Evolutionary conservation across 2,888 invertebrate genomes (phyloP).

Genomic region (Ctena decussata): DNA sequence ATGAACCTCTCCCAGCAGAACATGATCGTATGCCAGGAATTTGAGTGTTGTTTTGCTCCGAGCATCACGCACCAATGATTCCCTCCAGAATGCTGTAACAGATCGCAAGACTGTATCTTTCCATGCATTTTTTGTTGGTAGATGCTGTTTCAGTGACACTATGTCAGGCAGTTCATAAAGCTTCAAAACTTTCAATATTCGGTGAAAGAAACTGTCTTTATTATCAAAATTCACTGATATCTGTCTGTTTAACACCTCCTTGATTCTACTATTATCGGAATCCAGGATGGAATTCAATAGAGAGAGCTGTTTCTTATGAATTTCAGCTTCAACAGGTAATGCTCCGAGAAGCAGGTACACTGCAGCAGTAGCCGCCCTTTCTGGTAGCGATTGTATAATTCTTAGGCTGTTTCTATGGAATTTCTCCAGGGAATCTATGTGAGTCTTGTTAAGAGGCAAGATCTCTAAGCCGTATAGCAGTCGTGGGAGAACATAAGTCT

Average conservation of each 20-base stretch:
- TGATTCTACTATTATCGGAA: neutral
- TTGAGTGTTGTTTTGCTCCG: neutral
- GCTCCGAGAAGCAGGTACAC: conserved; percentile 16
- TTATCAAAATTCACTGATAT: conserved; percentile 14
- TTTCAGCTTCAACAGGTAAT: conserved; percentile 27
- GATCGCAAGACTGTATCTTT: neutral
- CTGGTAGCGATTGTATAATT: conserved; percentile 14
- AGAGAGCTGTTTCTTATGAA: conserved; percentile 15
- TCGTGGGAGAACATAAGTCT: conserved; percentile 15
- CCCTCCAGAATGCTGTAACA: neutral
- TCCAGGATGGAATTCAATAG: neutral
- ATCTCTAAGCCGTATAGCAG: conserved; percentile 19
- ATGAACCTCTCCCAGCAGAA: neutral
- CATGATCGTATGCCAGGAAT: neutral
- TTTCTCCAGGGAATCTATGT: neutral
- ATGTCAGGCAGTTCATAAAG: conserved; percentile 4
- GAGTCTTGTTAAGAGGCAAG: neutral
- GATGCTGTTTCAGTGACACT: neutral
- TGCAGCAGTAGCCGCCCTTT: conserved; percentile 7
- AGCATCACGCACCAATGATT: neutral
- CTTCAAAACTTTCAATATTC: neutral
- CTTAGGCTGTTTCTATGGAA: conserved; percentile 17
- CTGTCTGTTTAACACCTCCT: conserved; percentile 4
- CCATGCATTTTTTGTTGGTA: neutral
- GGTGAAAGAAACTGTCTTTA: conserved; percentile 6